These are phyloP conservation scores for Calcarius lapponicus DNA, from an alignment of 2,797 vertebrate genomes.

Conservation along the genomic window DNA sequence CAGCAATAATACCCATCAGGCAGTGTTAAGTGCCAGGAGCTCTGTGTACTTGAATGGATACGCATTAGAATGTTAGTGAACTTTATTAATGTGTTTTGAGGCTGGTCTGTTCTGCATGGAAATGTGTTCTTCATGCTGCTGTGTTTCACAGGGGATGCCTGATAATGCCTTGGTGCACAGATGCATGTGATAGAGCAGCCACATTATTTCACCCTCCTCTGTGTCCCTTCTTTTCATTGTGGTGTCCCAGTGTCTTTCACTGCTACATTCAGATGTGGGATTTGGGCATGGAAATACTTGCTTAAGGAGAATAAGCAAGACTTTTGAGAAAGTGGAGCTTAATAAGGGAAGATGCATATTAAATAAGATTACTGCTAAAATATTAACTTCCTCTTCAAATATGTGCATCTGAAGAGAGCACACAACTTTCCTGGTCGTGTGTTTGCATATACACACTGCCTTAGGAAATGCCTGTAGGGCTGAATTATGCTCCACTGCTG, in stretches of 20 bases:
- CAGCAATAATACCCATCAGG: not conserved
- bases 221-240: not conserved
- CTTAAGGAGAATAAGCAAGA: not conserved
- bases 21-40: not conserved
- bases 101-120: not conserved
- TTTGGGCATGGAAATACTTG: not conserved
- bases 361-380: not conserved
- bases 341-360: not conserved
- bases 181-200: no score
- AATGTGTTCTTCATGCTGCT: fast-evolving
- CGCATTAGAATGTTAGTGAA: not conserved
- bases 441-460: not conserved
- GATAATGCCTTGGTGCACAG: not conserved
- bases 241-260: not conserved
- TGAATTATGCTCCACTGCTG: not conserved
- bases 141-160: fast-evolving
- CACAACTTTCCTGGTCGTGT: not conserved
- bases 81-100: not conserved
- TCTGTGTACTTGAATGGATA: not conserved
- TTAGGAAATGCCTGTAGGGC: not conserved
- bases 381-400: not conserved
- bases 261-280: not conserved
- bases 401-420: not conserved
- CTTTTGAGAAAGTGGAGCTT: not conserved
- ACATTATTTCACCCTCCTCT: not conserved